Conservation (phyloP, 1,140 invertebrate genomes). For the Hermetia illucens region DNA sequence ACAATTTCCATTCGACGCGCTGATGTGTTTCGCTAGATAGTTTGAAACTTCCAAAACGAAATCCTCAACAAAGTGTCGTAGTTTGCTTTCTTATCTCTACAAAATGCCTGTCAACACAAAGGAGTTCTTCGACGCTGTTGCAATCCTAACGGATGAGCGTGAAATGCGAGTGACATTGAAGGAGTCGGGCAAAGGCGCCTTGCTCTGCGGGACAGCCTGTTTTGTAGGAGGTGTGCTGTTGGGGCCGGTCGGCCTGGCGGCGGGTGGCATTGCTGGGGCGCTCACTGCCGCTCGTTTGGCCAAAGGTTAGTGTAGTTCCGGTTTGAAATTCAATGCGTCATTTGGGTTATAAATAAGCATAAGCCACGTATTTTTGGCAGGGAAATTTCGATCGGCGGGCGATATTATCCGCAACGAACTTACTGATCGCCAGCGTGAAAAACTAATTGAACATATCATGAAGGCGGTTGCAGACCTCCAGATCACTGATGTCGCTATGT, state of each 20-base stretch:
- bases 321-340: neutral
- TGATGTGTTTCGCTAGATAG: no score
- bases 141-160: slow-evolving; percentile 17
- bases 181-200: slow-evolving; percentile 22
- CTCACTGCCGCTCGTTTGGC: slow-evolving; percentile 24
- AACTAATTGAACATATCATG: slow-evolving; percentile 18
- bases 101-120: slow-evolving; percentile 24
- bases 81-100: no score
- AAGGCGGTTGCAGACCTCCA: slow-evolving; percentile 17
- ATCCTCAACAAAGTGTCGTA: no score
- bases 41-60: no score
- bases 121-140: slow-evolving; percentile 23
- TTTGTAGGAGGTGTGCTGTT: slow-evolving; percentile 19
- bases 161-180: slow-evolving; percentile 22
- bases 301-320: slow-evolving; percentile 12
- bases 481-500: slow-evolving; percentile 19
- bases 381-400: slow-evolving; percentile 19
- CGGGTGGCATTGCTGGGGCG: slow-evolving; percentile 23
- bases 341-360: neutral
- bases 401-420: slow-evolving; percentile 24
- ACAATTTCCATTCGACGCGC: no score
- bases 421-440: slow-evolving; percentile 18
- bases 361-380: slow-evolving; percentile 8
- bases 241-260: slow-evolving; percentile 21
- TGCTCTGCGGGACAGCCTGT: slow-evolving; percentile 22